phyloP scores from a whole-genome alignment of 2,113 vertebrate species.

The Perca schrenkii region DNA sequence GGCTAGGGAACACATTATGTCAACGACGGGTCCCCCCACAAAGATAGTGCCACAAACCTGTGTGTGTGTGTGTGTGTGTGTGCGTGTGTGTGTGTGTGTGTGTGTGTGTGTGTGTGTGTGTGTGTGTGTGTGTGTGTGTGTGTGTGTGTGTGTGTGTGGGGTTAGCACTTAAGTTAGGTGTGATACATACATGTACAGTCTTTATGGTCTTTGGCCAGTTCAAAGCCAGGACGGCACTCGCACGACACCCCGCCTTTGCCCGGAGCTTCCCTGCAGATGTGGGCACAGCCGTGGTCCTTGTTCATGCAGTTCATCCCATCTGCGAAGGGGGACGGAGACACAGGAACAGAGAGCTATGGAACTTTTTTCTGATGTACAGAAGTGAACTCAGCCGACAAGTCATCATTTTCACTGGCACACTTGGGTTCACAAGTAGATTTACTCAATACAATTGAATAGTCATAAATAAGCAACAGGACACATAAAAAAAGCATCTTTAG shows the following conservation, averaged over 20 bases:
- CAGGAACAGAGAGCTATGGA: slow-evolving; percentile 4
- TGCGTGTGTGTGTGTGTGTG: no score
- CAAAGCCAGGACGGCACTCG: slow-evolving; percentile 98
- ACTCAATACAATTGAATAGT: background rate
- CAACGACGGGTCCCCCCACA: no score
- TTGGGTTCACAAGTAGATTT: background rate
- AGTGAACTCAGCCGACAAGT: background rate
- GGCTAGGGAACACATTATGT: no score
- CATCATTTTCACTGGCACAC: background rate
- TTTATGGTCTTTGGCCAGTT: slow-evolving; percentile 96
- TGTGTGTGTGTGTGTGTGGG: no score
- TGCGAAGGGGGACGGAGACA: slow-evolving; percentile 78
- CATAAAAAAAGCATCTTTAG: background rate
- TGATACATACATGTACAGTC: slow-evolving; percentile 97
- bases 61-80: no score
- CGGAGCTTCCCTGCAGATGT: slow-evolving; percentile 98
- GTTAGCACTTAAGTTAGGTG: background rate
- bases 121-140: no score
- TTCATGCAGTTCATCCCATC: slow-evolving; percentile 99
- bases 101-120: no score
- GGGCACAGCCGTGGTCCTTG: slow-evolving; percentile 97
- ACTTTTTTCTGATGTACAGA: background rate
- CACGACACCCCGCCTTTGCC: slow-evolving; percentile 96
- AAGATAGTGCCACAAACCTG: no score
- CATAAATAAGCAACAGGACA: background rate